Percentiles rank a stretch among this genome's conserved stretches.
phyloP scores from a whole-genome alignment of 2,113 vertebrate species.

The Cricetomys ansorgei region DNA sequence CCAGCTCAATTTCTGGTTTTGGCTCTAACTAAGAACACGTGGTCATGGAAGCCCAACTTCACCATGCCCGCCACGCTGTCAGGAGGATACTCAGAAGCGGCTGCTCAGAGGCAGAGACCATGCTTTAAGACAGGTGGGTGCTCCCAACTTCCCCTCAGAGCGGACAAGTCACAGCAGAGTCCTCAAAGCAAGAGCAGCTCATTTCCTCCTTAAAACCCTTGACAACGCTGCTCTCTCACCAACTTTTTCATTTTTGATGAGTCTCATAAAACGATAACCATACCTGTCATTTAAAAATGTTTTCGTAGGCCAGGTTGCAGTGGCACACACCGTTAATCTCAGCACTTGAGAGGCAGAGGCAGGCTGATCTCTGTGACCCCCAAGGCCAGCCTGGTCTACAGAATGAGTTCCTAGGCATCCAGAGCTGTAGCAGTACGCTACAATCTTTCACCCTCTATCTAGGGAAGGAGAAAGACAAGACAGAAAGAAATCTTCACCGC shows the following conservation, averaged over 20 bases:
- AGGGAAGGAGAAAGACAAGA: too few species aligned
- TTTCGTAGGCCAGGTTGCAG: background rate
- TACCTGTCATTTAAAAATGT: background rate
- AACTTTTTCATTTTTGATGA: background rate
- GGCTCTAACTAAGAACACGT: background rate
- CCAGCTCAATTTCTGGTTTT: background rate
- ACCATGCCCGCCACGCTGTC: background rate
- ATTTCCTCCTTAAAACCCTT: background rate
- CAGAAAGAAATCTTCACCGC: too few species aligned
- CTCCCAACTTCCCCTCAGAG: background rate
- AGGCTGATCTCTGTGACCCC: background rate
- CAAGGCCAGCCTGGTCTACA: background rate
- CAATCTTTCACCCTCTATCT: too few species aligned
- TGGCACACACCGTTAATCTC: background rate
- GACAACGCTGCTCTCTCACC: background rate
- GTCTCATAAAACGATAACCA: background rate
- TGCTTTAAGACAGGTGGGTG: background rate
- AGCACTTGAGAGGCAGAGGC: background rate
- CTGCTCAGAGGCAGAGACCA: background rate
- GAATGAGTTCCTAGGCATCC: background rate
- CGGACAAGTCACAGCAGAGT: too few species aligned
- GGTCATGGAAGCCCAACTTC: background rate
- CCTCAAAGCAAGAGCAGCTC: background rate
- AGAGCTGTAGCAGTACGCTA: too few species aligned
- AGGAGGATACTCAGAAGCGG: fast-evolving